Conservation (phyloP, 2,113 vertebrate genomes). For the Sminthopsis crassicaudata region DNA sequence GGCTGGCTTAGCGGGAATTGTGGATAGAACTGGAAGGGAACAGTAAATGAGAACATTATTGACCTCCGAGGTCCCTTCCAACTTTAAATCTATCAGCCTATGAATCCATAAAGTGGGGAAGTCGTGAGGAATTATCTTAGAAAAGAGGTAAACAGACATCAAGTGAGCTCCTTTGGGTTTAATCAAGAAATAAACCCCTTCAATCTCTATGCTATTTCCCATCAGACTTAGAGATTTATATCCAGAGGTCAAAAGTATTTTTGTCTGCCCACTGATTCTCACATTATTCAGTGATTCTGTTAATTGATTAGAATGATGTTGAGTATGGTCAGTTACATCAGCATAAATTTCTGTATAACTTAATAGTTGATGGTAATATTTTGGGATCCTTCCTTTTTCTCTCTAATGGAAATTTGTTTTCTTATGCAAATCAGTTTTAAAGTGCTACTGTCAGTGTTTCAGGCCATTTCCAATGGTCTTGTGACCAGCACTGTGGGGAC, state of each 20-base stretch:
- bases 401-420: conserved; percentile 38
- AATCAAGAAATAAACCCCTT: conserved; percentile 38
- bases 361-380: conserved; percentile 17
- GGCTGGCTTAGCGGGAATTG: background rate
- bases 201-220: background rate
- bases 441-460: background rate
- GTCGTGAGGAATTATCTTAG: background rate
- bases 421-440: conserved; percentile 38
- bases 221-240: conserved; percentile 16
- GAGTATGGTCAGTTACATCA: conserved; percentile 5
- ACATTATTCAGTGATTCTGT: conserved; percentile 28
- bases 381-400: background rate
- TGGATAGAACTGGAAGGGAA: conserved; percentile 33
- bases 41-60: background rate
- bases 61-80: background rate
- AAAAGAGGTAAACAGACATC: conserved; percentile 10
- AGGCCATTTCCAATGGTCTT: no score
- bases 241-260: conserved; percentile 26
- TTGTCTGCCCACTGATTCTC: conserved; percentile 29
- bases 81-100: background rate
- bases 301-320: background rate
- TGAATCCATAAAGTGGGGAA: background rate
- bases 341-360: conserved; percentile 32
- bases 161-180: background rate
- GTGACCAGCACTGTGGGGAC: no score